phyloP scores from a whole-genome alignment of 2,113 vertebrate genomes.

The Redunca redunca region DNA sequence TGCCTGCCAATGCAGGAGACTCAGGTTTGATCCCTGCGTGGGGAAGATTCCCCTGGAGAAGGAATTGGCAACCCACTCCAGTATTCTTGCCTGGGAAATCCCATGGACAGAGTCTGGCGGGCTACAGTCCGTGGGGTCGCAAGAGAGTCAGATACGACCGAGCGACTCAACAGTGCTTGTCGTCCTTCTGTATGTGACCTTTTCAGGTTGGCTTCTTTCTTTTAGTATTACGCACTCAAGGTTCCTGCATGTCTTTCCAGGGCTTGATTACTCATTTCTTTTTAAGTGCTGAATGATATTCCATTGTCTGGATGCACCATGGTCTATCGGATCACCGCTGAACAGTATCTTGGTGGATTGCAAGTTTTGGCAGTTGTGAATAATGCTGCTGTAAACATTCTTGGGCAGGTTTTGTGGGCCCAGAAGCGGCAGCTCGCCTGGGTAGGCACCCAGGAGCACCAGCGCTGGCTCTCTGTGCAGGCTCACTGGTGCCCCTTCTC shows the following conservation, averaged over 20 bases:
- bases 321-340: background rate
- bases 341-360: background rate
- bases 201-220: background rate
- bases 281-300: background rate
- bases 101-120: background rate
- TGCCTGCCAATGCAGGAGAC: background rate
- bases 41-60: background rate
- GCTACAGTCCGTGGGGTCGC: background rate
- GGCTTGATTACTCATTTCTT: too few species aligned
- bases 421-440: accelerated
- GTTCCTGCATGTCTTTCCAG: background rate
- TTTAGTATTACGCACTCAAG: background rate
- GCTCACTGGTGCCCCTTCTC: accelerated
- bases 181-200: too few species aligned
- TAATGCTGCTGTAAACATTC: background rate
- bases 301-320: background rate
- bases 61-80: background rate
- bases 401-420: background rate
- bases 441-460: accelerated
- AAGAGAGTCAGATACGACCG: background rate
- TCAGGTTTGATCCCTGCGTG: background rate
- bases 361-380: background rate
- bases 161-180: background rate
- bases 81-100: background rate
- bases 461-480: accelerated